Evolutionary conservation across 2,797 vertebrate species (phyloP), one percentile per base, ranked within the genome.

Genomic region (Sebastes aleutianus): DNA sequence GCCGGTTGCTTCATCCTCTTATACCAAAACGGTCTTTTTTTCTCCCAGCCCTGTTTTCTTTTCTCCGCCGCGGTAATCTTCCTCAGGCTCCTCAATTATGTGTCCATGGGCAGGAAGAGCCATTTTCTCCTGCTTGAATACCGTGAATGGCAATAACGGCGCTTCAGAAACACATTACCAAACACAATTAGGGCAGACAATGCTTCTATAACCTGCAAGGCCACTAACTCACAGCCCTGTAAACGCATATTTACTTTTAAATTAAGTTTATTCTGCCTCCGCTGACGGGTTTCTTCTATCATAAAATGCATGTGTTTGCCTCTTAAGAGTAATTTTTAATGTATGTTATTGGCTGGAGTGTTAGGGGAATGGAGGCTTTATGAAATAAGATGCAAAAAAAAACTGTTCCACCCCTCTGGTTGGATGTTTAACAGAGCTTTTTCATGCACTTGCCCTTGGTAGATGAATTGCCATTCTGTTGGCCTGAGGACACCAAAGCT

Each of bases 101-200:
- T 88, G 87, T 89, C 87, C 87, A 79, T 83, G 87, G 91, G 88
- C 90, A 89, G 88, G 84, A 92, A 85, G 83, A 92, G 76, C 68
- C 86, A 94, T 95, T 95, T 95, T 83, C 92, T 91, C 74, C 82
- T 75, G 81, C 91, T 89, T 95, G 91, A 95, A 94, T 94, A 90
- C 89, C 89, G 93, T 92, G 93, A 95, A 95, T 94, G 93, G 91
- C 93, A 95, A 93, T 95, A 92, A 91, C 76, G 36, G 75, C 26
- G 82, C 90, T 94, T 93, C 87, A 93, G 86, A 95, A 95, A 93
- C 91, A 86, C 89, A 95, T 94, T 94, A 92, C 89, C 85, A 91
- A 94, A 95, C 92, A 91, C 91, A 95, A 94, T 95, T 92, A 94
- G 89, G 88, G 87, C 79, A 86, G 84, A 90, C 92, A 88, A 88